phyloP scores from a whole-genome alignment of 1,140 invertebrate species.

The Drosophila carrolli region DNA sequence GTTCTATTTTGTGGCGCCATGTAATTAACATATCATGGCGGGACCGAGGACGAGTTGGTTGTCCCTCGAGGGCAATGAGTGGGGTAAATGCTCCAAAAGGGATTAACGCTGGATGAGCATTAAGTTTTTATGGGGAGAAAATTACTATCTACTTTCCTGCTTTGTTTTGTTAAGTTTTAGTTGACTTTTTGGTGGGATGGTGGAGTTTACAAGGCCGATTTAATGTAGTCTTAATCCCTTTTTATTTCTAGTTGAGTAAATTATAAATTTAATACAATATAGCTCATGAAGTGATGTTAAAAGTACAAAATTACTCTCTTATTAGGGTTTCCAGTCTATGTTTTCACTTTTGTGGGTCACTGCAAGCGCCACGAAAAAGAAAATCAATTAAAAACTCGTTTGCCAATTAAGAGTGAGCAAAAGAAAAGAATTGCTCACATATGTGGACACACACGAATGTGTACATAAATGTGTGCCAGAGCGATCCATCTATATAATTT shows the following conservation, averaged over 20 bases:
- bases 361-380: slow-evolving; percentile 15
- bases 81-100: slow-evolving; percentile 48
- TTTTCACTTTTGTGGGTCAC: slow-evolving; percentile 50
- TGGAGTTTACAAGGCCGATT: slow-evolving; percentile 3
- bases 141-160: slow-evolving; percentile 6
- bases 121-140: slow-evolving; percentile 3
- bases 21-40: slow-evolving; percentile 78
- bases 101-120: slow-evolving; percentile 34
- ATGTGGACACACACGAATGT: background rate
- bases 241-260: no score
- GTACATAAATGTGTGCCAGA: slow-evolving; percentile 24
- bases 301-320: no score
- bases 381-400: slow-evolving; percentile 64
- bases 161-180: background rate
- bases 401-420: slow-evolving; percentile 36
- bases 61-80: slow-evolving; percentile 67
- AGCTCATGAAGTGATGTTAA: no score
- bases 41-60: slow-evolving; percentile 22
- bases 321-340: background rate
- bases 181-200: background rate
- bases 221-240: no score
- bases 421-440: slow-evolving; percentile 2
- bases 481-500: slow-evolving; percentile 25
- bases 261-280: no score
- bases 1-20: slow-evolving; percentile 61